Evolutionary conservation across 2,888 invertebrate species (phyloP).

Genomic region (Cheilosia variabilis): DNA sequence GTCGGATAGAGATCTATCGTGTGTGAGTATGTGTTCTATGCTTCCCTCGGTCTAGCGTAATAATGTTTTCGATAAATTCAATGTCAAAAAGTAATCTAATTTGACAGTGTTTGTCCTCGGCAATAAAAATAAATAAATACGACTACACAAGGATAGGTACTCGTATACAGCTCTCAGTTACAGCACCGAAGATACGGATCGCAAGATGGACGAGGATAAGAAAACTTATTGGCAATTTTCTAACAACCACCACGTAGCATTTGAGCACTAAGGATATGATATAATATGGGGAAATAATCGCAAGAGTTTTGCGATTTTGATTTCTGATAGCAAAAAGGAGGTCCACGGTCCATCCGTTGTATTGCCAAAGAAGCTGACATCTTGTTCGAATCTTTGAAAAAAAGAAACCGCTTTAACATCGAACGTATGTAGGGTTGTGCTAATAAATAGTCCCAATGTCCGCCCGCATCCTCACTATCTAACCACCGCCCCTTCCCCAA

Average conservation of each 20-base stretch:
- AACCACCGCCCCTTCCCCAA: constrained; percentile 15
- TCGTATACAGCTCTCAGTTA: not conserved
- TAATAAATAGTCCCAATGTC: constrained; percentile 32
- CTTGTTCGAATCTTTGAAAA: not conserved
- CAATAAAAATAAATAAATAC: constrained; percentile 42
- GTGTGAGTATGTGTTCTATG: constrained; percentile 4
- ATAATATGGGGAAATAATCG: constrained; percentile 41
- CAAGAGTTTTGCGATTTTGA: constrained; percentile 60
- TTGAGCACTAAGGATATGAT: constrained; percentile 34
- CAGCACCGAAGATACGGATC: constrained; percentile 40
- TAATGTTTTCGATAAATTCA: constrained; percentile 70
- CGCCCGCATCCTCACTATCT: constrained; percentile 1
- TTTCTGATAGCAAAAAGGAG: constrained; percentile 45
- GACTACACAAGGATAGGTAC: constrained; percentile 4
- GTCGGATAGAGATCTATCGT: constrained; percentile 40
- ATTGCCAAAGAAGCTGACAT: constrained; percentile 30
- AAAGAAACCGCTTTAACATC: constrained; percentile 6
- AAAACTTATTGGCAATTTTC: constrained; percentile 62
- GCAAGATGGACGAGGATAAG: constrained; percentile 44
- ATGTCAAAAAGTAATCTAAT: constrained; percentile 73
- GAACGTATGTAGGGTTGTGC: constrained; percentile 24
- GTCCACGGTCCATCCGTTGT: not conserved
- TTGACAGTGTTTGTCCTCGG: constrained; percentile 62
- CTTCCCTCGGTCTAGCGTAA: constrained; percentile 20
- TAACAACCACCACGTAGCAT: constrained; percentile 38